Base-by-base conservation (phyloP, 2,113 vertebrate genomes). In the Pipa parva region DNA sequence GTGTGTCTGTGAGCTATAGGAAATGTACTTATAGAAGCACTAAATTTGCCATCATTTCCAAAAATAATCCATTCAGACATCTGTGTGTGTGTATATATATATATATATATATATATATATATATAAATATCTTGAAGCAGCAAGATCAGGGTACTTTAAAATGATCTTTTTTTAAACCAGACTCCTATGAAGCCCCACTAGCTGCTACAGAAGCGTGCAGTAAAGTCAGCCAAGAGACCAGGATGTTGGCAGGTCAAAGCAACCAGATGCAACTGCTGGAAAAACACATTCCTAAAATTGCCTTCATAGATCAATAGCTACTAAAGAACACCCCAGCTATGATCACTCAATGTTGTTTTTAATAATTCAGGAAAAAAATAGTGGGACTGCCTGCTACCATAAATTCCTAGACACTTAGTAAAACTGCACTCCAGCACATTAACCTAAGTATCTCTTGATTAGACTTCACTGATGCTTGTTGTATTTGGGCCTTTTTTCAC, bases 241-340 rank as follows among this genome's bases (percentile, higher is more conserved):
- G 63, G 64, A 48, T 71, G n/a, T n/a, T 76, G 45, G 31, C 3
- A 72, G 46, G 29, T 29, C 55, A 59, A 20, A 7, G 67, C 12
- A 74, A 74, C 13, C 5, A 42, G 22, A 71, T 59, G 27, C 46
- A 62, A 75, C 10, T 50, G 58, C 25, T 72, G 63, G 49, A 66
- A 72, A 72, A 65, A 60, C 55, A 0, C 0, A 69, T 68, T 63
- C 69, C 49, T 31, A 25, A 65, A 31, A 0, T 0, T n/a, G 50
- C 39, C 18, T 56, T 15, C 15, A 52, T 0, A 45, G 68, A 46
- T 26, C 49, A 74, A 45, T 13, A 0, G 1, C 33, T 29, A 27
- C 0, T 0, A 28, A 74, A 71, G 46, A 26, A 24, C 22, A 31
- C 24, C 59, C 0, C 0, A 24, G 75, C 71, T 48, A n/a, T 6